A percentile compares a stretch with the other conserved stretches of the same genome.
phyloP scores from a whole-genome alignment of 2,797 vertebrate genomes.

The Tadarida brasiliensis region DNA sequence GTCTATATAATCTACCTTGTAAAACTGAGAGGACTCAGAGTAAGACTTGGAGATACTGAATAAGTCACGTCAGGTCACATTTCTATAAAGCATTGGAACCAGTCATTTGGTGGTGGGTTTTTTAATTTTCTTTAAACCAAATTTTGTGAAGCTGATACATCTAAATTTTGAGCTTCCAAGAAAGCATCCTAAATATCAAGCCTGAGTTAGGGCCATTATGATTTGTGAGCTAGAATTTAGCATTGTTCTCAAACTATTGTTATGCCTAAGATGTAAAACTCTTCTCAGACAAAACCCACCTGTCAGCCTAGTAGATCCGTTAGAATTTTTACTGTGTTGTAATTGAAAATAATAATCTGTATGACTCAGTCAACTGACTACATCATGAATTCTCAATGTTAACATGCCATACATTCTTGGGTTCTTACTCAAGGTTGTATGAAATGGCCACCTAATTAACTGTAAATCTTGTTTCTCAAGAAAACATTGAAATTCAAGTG shows the following conservation, averaged over 20 bases:
- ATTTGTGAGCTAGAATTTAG: not conserved
- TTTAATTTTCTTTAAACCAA: not conserved
- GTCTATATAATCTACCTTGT: not conserved
- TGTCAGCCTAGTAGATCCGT: conserved; percentile 1
- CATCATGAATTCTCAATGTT: not conserved
- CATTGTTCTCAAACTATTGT: conserved; percentile 3
- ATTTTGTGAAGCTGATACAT: not conserved
- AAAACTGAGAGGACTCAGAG: not conserved
- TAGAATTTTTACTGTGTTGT: conserved; percentile 45
- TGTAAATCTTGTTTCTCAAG: not conserved
- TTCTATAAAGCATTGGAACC: not conserved
- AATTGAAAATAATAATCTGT: conserved; percentile 60
- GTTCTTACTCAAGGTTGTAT: not conserved
- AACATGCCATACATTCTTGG: not conserved
- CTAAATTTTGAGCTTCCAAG: not conserved
- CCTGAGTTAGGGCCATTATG: not conserved
- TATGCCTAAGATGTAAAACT: conserved; percentile 44
- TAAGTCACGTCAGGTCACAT: not conserved
- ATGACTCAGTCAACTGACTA: conserved; percentile 44
- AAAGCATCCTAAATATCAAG: not conserved
- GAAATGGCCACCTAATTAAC: conserved; percentile 18
- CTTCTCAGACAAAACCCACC: conserved; percentile 27
- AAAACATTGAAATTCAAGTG: not conserved
- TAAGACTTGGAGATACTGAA: not conserved
- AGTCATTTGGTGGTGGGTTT: not conserved